Percentiles rank a stretch among this genome's conserved stretches.
Conservation (phyloP, 2,113 vertebrate species). For the Oreochromis niloticus region DNA sequence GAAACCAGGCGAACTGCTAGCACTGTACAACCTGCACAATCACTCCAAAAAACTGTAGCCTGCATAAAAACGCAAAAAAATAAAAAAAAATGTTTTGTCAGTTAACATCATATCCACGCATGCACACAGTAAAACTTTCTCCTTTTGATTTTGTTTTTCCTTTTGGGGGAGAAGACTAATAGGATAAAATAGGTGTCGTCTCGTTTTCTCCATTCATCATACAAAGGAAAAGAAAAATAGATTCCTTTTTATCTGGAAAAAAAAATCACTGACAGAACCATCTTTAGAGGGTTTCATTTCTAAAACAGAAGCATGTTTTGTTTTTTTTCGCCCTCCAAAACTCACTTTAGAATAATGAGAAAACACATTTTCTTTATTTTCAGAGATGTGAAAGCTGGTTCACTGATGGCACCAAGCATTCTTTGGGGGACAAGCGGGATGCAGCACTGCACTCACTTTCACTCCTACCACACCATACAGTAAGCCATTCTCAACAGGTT, state of each 20-base stretch:
- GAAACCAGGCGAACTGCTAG: slow-evolving; percentile 34
- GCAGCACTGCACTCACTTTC: slow-evolving; percentile 68
- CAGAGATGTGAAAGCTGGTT: slow-evolving; percentile 61
- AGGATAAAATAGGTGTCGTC: slow-evolving; percentile 4
- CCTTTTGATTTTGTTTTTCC: slow-evolving; percentile 5
- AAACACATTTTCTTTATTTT: slow-evolving; percentile 28
- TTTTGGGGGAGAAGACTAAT: slow-evolving; percentile 9
- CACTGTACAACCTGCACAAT: slow-evolving; percentile 15
- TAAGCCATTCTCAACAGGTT: slow-evolving; percentile 36
- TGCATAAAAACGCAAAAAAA: neutral
- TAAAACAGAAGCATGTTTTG: slow-evolving; percentile 16
- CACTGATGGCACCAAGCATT: slow-evolving; percentile 79
- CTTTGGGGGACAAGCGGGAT: slow-evolving; percentile 86
- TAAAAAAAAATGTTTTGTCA: slow-evolving; percentile 6
- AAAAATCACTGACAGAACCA: slow-evolving; percentile 59
- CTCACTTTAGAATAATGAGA: slow-evolving; percentile 26
- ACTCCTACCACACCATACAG: slow-evolving; percentile 21
- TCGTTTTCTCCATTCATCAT: slow-evolving; percentile 10
- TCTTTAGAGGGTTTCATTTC: slow-evolving; percentile 44
- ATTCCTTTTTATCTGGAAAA: slow-evolving; percentile 41
- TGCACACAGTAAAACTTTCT: slow-evolving; percentile 67
- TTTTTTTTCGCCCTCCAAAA: slow-evolving; percentile 6
- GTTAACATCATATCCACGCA: slow-evolving; percentile 58
- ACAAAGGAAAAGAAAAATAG: slow-evolving; percentile 58
- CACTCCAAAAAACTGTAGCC: slow-evolving; percentile 25